These are phyloP conservation scores for Ceratosolen solmsi DNA, from an alignment of 1,140 invertebrate genomes.

Conservation along the genomic window DNA sequence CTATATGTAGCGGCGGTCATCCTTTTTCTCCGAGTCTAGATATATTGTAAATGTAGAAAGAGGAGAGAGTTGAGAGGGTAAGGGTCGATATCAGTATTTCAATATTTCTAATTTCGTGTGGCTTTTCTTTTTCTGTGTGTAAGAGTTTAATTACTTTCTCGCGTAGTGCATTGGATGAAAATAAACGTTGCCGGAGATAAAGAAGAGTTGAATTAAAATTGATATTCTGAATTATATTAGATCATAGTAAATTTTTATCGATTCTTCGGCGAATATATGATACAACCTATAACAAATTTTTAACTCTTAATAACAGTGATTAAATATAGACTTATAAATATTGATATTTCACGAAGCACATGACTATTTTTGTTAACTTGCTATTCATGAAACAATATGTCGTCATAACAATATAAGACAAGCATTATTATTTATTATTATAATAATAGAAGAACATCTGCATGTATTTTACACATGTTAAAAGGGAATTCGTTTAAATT, in stretches of 20 bases:
- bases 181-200: conserved; percentile 1
- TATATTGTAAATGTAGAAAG: neutral
- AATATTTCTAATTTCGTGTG: conserved; percentile 44
- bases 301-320: too few species aligned
- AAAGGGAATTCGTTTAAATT: too few species aligned
- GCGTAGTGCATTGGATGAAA: neutral
- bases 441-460: too few species aligned
- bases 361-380: too few species aligned
- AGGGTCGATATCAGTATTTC: conserved; percentile 26
- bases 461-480: too few species aligned
- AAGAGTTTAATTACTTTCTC: conserved; percentile 43
- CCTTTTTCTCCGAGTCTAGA: conserved; percentile 32
- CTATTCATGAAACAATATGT: too few species aligned
- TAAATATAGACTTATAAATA: too few species aligned
- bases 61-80: neutral
- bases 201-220: conserved; percentile 1
- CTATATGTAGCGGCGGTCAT: conserved; percentile 45
- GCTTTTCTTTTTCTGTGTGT: neutral
- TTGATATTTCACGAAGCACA: too few species aligned
- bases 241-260: neutral
- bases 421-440: too few species aligned
- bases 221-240: neutral
- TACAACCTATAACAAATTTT: too few species aligned
- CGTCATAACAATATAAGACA: too few species aligned
- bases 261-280: too few species aligned